Conservation (phyloP, 2,888 invertebrate genomes). For the Teleiodes luculella region DNA sequence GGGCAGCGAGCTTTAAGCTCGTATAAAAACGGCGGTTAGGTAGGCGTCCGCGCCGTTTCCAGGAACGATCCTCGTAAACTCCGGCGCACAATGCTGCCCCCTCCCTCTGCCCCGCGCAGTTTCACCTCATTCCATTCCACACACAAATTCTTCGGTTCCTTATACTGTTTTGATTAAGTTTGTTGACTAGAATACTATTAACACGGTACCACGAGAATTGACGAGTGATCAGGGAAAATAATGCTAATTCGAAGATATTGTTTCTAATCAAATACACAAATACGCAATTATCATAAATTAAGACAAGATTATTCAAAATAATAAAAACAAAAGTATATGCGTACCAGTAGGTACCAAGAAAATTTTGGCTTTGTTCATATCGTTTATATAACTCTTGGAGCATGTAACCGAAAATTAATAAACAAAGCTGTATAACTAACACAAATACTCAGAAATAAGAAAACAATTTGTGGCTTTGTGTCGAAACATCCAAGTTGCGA, state of each 20-base stretch:
- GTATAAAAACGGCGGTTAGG: constrained; percentile 34
- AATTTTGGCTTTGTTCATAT: constrained; percentile 15
- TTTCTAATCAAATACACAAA: too few species aligned
- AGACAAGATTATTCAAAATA: too few species aligned
- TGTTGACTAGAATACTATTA: neutral
- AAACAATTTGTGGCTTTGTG: constrained; percentile 37
- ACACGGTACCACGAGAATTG: neutral
- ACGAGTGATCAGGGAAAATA: too few species aligned
- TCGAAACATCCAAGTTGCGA: constrained; percentile 45
- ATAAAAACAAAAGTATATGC: too few species aligned
- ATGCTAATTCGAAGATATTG: too few species aligned
- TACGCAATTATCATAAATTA: too few species aligned
- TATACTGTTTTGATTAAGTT: neutral
- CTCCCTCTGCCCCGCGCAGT: neutral
- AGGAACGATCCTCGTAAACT: constrained; percentile 57
- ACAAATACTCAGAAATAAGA: constrained; percentile 34
- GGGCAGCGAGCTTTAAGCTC: too few species aligned
- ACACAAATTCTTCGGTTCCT: constrained; percentile 30
- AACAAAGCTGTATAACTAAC: constrained; percentile 33
- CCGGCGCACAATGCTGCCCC: constrained; percentile 35
- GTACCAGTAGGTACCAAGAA: neutral
- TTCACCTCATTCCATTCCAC: constrained; percentile 12
- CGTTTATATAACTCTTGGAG: neutral
- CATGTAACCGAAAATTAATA: constrained; percentile 26
- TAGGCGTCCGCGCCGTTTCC: constrained; percentile 45